Conservation (phyloP, 2,113 vertebrate species). For the Equus przewalskii region DNA sequence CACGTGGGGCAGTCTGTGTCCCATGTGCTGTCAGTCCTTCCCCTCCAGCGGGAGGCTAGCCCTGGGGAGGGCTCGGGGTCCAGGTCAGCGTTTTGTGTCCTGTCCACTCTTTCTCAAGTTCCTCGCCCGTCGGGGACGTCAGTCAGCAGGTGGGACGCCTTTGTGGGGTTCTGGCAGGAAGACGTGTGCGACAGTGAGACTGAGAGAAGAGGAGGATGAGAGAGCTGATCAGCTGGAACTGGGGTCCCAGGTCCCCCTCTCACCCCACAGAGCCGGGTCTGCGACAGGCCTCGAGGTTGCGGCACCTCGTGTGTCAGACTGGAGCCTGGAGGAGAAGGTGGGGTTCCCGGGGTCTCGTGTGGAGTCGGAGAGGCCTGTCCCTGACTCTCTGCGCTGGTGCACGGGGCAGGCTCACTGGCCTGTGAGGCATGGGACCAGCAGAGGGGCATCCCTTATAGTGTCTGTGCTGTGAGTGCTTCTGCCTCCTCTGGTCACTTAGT, state of each 20-base stretch:
- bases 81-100: neutral
- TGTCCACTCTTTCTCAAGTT: neutral
- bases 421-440: neutral
- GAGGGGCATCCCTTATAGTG: accelerated
- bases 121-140: accelerated
- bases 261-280: neutral
- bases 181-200: neutral
- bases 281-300: neutral
- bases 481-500: neutral
- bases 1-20: too few species aligned
- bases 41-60: neutral
- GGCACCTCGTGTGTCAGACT: neutral
- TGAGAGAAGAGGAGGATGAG: neutral
- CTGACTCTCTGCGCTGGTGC: accelerated
- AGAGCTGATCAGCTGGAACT: neutral
- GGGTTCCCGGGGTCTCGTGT: neutral
- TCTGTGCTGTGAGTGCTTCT: too few species aligned
- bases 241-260: neutral
- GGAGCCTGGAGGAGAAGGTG: neutral
- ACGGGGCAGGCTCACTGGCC: accelerated
- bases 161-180: too few species aligned
- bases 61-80: too few species aligned
- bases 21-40: too few species aligned
- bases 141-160: accelerated
- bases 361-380: too few species aligned